Evolutionary conservation across 2,797 vertebrate genomes (phyloP).

Genomic region (Anniella stebbinsi): DNA sequence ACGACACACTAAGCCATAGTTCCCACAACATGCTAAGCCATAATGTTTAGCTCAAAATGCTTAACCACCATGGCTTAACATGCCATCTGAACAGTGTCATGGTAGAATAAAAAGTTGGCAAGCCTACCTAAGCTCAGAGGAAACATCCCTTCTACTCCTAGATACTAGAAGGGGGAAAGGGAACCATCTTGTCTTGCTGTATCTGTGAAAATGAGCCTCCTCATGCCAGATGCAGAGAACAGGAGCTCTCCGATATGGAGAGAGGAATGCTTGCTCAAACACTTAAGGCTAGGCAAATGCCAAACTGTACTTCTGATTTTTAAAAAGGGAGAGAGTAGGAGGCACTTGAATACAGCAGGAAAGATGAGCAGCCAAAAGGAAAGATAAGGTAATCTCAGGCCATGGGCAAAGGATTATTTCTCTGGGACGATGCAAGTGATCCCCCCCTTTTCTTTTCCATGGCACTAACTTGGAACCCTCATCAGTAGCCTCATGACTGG

Average conservation of each 20-base stretch:
- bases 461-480: not conserved
- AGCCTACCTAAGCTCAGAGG: not conserved
- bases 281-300: conserved; percentile 20
- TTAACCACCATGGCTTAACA: too few relatives aligned
- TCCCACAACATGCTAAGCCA: too few relatives aligned
- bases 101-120: not conserved
- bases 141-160: not conserved
- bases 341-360: not conserved
- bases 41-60: too few relatives aligned
- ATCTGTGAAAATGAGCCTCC: not conserved
- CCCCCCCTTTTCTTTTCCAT: not conserved
- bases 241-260: not conserved
- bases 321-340: conserved; percentile 5
- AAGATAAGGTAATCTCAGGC: conserved; percentile 6
- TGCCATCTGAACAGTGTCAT: too few relatives aligned
- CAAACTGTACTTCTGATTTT: conserved; percentile 11
- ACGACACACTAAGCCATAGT: too few relatives aligned
- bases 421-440: not conserved
- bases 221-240: not conserved
- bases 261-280: conserved; percentile 29
- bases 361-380: conserved; percentile 3
- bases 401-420: not conserved
- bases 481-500: not conserved
- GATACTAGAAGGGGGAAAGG: not conserved
- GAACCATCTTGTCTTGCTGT: not conserved